Percentiles rank a stretch among this genome's conserved stretches.
Evolutionary conservation across 2,888 invertebrate genomes (phyloP).

Genomic region (Protodeltote pygarga): DNA sequence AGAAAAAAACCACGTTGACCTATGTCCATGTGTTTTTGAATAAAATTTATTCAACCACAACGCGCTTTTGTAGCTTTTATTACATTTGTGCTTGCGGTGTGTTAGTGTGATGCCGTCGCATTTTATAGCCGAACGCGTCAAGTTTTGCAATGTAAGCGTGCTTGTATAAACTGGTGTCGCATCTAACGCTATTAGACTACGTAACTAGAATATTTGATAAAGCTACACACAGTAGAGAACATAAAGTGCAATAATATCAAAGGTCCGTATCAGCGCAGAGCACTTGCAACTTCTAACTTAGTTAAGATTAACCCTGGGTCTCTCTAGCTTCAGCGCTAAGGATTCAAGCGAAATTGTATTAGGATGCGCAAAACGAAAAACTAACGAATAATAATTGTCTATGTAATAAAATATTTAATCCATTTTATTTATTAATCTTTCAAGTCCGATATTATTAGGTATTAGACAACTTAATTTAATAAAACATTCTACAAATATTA

Average conservation of each 20-base stretch:
- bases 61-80: slow-evolving; percentile 25
- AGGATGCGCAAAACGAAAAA: slow-evolving; percentile 27
- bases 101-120: slow-evolving; percentile 29
- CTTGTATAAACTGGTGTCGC: slow-evolving; percentile 35
- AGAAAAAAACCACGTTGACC: neutral
- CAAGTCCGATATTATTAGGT: too few relatives aligned
- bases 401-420: too few relatives aligned
- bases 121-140: slow-evolving; percentile 32
- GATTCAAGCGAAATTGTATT: slow-evolving; percentile 38
- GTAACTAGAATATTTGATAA: slow-evolving; percentile 21
- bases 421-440: too few relatives aligned
- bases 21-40: slow-evolving; percentile 1
- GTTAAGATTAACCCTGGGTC: slow-evolving; percentile 40
- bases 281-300: slow-evolving; percentile 49
- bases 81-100: slow-evolving; percentile 44
- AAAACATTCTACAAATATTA: slow-evolving; percentile 4
- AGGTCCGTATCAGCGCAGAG: slow-evolving; percentile 40
- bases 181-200: slow-evolving; percentile 5
- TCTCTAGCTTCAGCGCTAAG: slow-evolving; percentile 29
- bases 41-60: slow-evolving; percentile 13
- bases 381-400: slow-evolving; percentile 23
- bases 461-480: too few relatives aligned
- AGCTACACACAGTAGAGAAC: slow-evolving; percentile 26
- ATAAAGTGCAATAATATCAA: slow-evolving; percentile 40
- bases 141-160: slow-evolving; percentile 35